Evolutionary conservation across 2,113 vertebrate species (phyloP).

Genomic region (Macrotis lagotis): DNA sequence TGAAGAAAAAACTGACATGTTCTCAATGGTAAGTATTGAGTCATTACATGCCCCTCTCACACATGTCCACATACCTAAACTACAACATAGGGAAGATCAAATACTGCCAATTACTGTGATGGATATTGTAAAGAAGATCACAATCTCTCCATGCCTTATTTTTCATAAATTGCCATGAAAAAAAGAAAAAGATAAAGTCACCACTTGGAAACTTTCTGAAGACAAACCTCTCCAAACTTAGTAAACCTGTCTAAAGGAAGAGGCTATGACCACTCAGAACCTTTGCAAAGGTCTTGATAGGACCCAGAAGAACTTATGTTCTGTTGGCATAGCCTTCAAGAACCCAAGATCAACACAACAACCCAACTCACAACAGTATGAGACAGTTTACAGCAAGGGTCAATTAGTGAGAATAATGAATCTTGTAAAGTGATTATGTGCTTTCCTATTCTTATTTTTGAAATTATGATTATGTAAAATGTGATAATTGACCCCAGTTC

Average conservation of each 20-base stretch:
- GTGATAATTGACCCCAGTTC: background rate
- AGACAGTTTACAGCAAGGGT: background rate
- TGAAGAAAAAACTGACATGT: background rate
- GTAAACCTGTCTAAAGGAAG: background rate
- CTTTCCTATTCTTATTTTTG: background rate
- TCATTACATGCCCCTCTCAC: background rate
- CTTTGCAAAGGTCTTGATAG: too few species aligned
- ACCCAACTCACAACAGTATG: background rate
- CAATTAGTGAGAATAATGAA: background rate
- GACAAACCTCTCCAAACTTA: background rate
- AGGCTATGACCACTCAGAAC: too few species aligned
- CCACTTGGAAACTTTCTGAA: background rate
- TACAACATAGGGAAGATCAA: too few species aligned
- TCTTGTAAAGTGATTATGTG: too few species aligned
- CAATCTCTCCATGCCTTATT: background rate
- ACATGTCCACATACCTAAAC: too few species aligned
- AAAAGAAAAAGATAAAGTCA: background rate
- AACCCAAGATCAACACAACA: background rate
- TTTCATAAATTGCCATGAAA: background rate
- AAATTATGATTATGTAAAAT: background rate
- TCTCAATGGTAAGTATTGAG: background rate
- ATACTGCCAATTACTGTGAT: background rate
- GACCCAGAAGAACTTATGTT: background rate
- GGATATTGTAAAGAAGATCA: background rate
- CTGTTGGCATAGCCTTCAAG: background rate